These are phyloP conservation scores for Saccostrea cuccullata DNA, from an alignment of 1,140 invertebrate species.

Conservation along the genomic window DNA sequence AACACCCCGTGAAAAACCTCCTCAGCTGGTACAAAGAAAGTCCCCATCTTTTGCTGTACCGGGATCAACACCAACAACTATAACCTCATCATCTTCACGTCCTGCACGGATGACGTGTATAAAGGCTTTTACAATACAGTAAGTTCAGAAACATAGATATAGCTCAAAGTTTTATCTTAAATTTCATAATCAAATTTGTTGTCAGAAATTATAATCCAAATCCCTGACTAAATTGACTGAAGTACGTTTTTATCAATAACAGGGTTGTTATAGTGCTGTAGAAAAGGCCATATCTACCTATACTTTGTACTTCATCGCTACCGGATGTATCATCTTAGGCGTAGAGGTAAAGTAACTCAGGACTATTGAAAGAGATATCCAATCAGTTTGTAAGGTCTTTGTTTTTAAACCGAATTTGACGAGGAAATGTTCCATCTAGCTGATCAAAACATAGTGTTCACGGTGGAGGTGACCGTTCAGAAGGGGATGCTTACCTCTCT, in stretches of 20 bases:
- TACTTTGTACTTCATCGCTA: background rate
- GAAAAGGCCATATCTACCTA: background rate
- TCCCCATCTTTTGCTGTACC: constrained; percentile 11
- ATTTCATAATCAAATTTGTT: too few species aligned
- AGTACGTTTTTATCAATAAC: background rate
- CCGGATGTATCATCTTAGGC: background rate
- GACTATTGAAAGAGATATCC: background rate
- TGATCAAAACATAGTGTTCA: too few species aligned
- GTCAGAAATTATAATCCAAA: background rate
- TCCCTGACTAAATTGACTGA: background rate
- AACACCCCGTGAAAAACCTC: background rate
- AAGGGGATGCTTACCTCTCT: too few species aligned
- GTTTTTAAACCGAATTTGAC: too few species aligned
- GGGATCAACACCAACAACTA: constrained; percentile 11
- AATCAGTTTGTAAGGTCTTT: too few species aligned
- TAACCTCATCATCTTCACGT: background rate
- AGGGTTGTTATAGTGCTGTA: background rate
- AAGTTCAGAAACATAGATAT: background rate
- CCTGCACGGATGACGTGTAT: constrained; percentile 15
- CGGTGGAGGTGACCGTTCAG: too few species aligned
- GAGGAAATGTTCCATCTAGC: too few species aligned
- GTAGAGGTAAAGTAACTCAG: background rate
- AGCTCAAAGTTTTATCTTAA: too few species aligned
- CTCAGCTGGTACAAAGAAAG: background rate
- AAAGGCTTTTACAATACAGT: background rate